Evolutionary conservation across 2,888 invertebrate genomes (phyloP).

Genomic region (Boloria selene): DNA sequence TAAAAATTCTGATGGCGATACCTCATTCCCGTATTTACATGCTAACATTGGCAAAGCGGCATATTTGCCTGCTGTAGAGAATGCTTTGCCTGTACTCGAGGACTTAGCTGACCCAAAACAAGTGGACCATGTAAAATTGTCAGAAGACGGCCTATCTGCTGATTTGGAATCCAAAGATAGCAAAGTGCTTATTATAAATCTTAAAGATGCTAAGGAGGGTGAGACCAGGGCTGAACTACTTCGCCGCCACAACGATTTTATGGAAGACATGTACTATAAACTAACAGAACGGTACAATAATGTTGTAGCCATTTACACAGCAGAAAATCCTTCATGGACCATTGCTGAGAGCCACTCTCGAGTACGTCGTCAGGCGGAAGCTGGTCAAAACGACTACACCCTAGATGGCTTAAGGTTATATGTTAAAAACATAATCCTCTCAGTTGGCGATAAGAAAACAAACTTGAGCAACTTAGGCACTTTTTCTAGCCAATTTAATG

Average conservation of each 20-base stretch:
- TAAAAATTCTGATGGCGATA: constrained; percentile 67
- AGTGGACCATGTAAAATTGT: constrained; percentile 61
- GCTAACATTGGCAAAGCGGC: constrained; percentile 58
- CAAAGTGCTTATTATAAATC: constrained; percentile 78
- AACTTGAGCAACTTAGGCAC: constrained; percentile 34
- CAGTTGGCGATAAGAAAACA: constrained; percentile 24
- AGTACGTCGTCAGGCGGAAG: constrained; percentile 55
- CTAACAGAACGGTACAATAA: constrained; percentile 69
- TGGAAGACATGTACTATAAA: constrained; percentile 77
- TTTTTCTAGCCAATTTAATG: constrained; percentile 40
- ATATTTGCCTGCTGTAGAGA: constrained; percentile 85
- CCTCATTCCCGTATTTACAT: constrained; percentile 65
- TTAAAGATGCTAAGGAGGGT: constrained; percentile 82
- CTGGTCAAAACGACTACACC: constrained; percentile 34
- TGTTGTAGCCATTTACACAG: constrained; percentile 83
- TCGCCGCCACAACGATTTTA: constrained; percentile 83
- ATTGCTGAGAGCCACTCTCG: constrained; percentile 55
- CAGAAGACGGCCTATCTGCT: constrained; percentile 63
- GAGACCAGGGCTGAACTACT: constrained; percentile 81
- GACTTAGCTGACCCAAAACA: constrained; percentile 68
- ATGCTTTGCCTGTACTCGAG: constrained; percentile 81
- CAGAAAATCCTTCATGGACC: constrained; percentile 77
- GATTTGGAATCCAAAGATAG: constrained; percentile 67
- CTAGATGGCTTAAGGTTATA: constrained; percentile 57
- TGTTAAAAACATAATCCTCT: constrained; percentile 43